A percentile compares a stretch with the other conserved stretches of the same genome.
phyloP scores from a whole-genome alignment of 2,888 invertebrate genomes.

The Caenorhabditis sulstoni region DNA sequence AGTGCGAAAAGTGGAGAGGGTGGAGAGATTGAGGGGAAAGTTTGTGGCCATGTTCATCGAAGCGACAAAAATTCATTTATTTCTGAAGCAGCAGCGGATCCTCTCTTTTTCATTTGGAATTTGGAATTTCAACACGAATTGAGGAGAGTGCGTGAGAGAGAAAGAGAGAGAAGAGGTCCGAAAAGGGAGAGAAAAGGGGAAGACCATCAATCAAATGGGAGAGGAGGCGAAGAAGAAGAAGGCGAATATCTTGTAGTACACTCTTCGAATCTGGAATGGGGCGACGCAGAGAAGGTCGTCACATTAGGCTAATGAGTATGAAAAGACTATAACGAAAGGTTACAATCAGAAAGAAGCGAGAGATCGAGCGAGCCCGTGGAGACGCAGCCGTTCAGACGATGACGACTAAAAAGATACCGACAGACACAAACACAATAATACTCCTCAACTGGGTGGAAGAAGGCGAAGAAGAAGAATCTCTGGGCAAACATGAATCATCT shows the following conservation, averaged over 20 bases:
- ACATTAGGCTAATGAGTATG: conserved; percentile 36
- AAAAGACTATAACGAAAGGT: conserved; percentile 15
- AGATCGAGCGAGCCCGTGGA: conserved; percentile 1
- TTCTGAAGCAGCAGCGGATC: conserved; percentile 9
- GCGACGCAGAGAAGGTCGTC: conserved; percentile 10
- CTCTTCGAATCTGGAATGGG: conserved; percentile 17
- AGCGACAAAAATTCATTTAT: conserved; percentile 39
- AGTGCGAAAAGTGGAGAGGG: conserved; percentile 11
- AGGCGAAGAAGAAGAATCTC: conserved; percentile 31
- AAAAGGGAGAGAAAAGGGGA: conserved; percentile 1
- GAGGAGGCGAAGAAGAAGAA: not conserved
- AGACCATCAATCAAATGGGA: conserved; percentile 46
- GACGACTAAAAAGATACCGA: conserved; percentile 37
- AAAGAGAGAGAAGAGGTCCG: conserved; percentile 1
- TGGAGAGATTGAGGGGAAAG: conserved; percentile 12
- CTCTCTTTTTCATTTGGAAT: not conserved
- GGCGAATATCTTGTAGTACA: conserved; percentile 32
- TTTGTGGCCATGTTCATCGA: conserved; percentile 28
- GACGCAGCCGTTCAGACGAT: conserved; percentile 30
- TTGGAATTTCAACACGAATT: not conserved
- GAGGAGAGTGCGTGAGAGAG: not conserved
- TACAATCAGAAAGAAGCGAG: conserved; percentile 20
- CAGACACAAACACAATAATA: conserved; percentile 40
- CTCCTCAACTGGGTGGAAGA: conserved; percentile 10
- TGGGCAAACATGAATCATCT: conserved; percentile 56